These are phyloP conservation scores for Muntiacus muntjak DNA, from an alignment of 2,113 vertebrate genomes.

Conservation along the genomic window DNA sequence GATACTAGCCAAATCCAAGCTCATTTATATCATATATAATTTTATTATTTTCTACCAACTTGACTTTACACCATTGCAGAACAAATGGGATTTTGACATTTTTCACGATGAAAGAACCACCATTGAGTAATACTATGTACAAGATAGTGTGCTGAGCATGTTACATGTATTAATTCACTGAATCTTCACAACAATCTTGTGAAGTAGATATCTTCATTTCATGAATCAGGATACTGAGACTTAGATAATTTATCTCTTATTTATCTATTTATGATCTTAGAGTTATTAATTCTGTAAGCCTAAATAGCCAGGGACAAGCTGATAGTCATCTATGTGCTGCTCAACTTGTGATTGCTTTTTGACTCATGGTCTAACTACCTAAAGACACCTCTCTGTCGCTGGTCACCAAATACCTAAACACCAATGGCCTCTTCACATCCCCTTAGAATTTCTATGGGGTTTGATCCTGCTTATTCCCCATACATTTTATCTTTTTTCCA, in stretches of 20 bases:
- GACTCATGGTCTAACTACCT: not conserved
- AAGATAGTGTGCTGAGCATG: not conserved
- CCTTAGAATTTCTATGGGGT: not conserved
- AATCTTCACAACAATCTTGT: not conserved
- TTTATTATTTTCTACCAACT: not conserved
- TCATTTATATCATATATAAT: not conserved
- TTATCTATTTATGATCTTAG: not conserved
- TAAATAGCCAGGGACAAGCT: not conserved
- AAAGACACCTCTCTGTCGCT: not conserved
- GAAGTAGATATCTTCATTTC: not conserved
- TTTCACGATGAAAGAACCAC: not conserved
- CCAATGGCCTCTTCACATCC: not conserved
- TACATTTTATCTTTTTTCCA: not conserved
- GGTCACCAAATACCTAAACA: not conserved
- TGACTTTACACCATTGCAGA: not conserved
- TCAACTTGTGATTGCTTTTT: not conserved
- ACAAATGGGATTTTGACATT: not conserved
- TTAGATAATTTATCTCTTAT: not conserved
- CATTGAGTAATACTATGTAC: not conserved
- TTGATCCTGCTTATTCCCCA: not conserved
- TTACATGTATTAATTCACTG: not conserved
- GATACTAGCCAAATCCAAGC: not conserved
- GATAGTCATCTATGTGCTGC: not conserved
- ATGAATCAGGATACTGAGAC: not conserved
- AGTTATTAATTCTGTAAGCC: not conserved